A percentile compares a stretch with the other conserved stretches of the same genome.
phyloP scores from a whole-genome alignment of 2,797 vertebrate genomes.

The Hippocampus kuda region DNA sequence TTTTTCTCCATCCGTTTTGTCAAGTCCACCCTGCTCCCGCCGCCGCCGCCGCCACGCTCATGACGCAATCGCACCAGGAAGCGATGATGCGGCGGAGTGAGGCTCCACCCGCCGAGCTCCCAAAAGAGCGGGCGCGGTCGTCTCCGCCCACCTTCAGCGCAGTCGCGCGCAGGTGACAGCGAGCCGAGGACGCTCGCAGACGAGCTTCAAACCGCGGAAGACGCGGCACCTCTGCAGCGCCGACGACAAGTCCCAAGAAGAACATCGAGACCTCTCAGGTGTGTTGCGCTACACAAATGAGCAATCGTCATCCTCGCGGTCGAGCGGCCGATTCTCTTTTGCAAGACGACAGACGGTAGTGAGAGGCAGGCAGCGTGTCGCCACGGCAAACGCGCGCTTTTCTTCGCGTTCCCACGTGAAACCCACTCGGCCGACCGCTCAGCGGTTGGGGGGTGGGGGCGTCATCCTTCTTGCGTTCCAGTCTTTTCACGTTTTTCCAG shows the following conservation, averaged over 20 bases:
- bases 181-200: conserved; percentile 6
- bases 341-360: too few relatives aligned
- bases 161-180: conserved; percentile 35
- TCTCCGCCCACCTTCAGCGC: conserved; percentile 31
- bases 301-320: too few relatives aligned
- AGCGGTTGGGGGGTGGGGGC: too few relatives aligned
- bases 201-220: background rate
- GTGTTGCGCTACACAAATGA: background rate
- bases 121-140: conserved; percentile 39
- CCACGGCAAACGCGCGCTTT: too few relatives aligned
- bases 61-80: background rate
- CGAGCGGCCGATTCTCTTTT: background rate
- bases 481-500: too few relatives aligned
- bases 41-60: too few relatives aligned
- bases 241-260: background rate
- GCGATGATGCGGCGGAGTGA: conserved; percentile 33
- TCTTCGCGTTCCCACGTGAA: too few relatives aligned
- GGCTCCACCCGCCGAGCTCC: conserved; percentile 35
- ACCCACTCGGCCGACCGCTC: too few relatives aligned
- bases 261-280: background rate
- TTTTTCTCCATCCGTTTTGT: too few relatives aligned
- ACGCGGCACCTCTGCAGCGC: background rate
- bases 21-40: too few relatives aligned
- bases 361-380: too few relatives aligned
- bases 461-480: too few relatives aligned